Conservation (phyloP, 1,140 invertebrate species). For the Lysiphlebus fabarum region DNA sequence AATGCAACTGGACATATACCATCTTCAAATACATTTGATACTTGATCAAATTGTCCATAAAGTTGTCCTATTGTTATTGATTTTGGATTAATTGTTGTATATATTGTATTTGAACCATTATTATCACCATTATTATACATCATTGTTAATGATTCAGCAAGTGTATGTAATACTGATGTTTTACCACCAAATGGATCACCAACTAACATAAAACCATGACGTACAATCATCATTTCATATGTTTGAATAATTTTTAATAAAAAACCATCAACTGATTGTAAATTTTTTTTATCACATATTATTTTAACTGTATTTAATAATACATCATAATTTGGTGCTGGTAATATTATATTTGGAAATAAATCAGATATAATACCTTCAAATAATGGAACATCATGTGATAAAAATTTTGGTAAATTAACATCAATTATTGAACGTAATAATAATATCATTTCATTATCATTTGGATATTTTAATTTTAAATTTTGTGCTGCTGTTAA, state of each 20-base stretch:
- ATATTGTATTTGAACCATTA: slow-evolving; percentile 62
- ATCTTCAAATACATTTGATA: slow-evolving; percentile 90
- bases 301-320: slow-evolving; percentile 59
- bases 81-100: slow-evolving; percentile 86
- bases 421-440: slow-evolving; percentile 86
- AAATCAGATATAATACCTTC: slow-evolving; percentile 89
- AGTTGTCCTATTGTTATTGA: slow-evolving; percentile 86
- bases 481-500: slow-evolving; percentile 82
- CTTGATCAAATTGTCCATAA: slow-evolving; percentile 86
- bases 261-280: slow-evolving; percentile 72
- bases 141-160: slow-evolving; percentile 69
- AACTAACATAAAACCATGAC: slow-evolving; percentile 84
- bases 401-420: slow-evolving; percentile 89
- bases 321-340: slow-evolving; percentile 69
- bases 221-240: slow-evolving; percentile 82
- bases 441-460: slow-evolving; percentile 74
- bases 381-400: slow-evolving; percentile 84
- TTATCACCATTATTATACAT: slow-evolving; percentile 62
- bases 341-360: slow-evolving; percentile 77
- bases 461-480: slow-evolving; percentile 78
- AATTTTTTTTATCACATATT: slow-evolving; percentile 61
- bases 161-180: slow-evolving; percentile 61
- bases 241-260: slow-evolving; percentile 73
- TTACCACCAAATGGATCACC: slow-evolving; percentile 74
- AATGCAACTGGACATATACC: slow-evolving; percentile 79